Evolutionary conservation across 2,113 vertebrate species (phyloP).

Genomic region (Tupaia chinensis): DNA sequence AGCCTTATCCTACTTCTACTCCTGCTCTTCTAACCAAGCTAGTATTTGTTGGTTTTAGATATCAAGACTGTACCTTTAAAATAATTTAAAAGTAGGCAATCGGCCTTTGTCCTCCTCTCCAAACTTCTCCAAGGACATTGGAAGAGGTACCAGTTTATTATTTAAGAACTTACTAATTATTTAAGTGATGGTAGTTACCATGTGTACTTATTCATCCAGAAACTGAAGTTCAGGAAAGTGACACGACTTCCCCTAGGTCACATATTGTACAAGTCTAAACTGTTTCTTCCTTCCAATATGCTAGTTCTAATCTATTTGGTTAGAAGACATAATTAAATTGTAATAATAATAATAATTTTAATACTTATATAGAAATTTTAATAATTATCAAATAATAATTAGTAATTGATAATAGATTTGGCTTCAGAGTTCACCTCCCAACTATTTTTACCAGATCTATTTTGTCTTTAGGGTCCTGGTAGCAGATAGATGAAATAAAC

Average conservation of each 20-base stretch:
- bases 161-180: neutral
- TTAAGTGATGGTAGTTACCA: neutral
- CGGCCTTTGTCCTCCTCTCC: neutral
- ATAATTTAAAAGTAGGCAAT: neutral
- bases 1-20: neutral
- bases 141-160: neutral
- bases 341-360: neutral
- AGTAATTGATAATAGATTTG: neutral
- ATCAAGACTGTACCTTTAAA: neutral
- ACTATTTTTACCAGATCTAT: constrained; percentile 9
- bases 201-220: neutral
- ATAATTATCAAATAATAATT: constrained; percentile 3
- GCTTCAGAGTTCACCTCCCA: neutral
- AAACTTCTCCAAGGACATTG: neutral
- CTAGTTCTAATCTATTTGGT: neutral
- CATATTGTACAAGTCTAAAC: neutral
- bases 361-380: neutral
- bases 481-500: neutral
- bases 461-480: neutral
- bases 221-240: neutral
- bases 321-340: constrained; percentile 24
- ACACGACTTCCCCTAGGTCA: neutral
- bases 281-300: neutral
- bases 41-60: neutral
- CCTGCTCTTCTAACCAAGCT: neutral